Evolutionary conservation across 2,113 vertebrate species (phyloP), one percentile per base, ranked within the genome.

Genomic region (Chaetops frenatus): DNA sequence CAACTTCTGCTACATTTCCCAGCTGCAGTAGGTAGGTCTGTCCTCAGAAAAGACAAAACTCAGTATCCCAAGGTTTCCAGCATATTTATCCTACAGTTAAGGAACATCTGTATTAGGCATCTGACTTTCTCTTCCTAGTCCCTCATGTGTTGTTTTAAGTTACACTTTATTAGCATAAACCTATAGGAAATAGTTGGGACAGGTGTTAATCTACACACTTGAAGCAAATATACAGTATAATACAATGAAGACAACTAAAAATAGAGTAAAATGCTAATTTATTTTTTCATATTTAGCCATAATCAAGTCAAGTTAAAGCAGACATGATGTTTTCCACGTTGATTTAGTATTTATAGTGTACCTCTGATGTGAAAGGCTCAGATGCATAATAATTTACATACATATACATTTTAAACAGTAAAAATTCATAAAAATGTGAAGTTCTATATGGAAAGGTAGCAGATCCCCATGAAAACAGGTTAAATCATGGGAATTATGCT

Each of bases 361-460:
- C 94, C 96, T 97, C 91, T 94, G 96, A 98, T 98, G 95, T 86
- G 95, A 97, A 97, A 97, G 81, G 48, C 96, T 97, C 91, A 88
- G 94, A 95, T 96, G 97, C 97, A 96, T 97, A 97, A 97, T 97
- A 97, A 98, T 98, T 98, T 98, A 97, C 98, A 98, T 98, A 98
- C 96, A 98, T 98, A 98, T 98, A 98, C 97, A 98, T 98, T 97
- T 98, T 98, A 98, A 98, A 96, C 95, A 98, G 98, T 96, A 94
- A 97, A 98, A 97, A 97, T 91, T 97, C 74, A 89, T 97, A 97
- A 97, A 98, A 97, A 96, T 92, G 74, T 93, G 88, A 96, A 97
- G 86, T 97, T 95, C 93, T 97, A 92, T 96, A 97, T 85, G 86
- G 94, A 92, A 98, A 92, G 88, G 65, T 92, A 94, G 69, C 83